Base-by-base conservation (phyloP, 2,113 vertebrate genomes). In the Zingel zingel region DNA sequence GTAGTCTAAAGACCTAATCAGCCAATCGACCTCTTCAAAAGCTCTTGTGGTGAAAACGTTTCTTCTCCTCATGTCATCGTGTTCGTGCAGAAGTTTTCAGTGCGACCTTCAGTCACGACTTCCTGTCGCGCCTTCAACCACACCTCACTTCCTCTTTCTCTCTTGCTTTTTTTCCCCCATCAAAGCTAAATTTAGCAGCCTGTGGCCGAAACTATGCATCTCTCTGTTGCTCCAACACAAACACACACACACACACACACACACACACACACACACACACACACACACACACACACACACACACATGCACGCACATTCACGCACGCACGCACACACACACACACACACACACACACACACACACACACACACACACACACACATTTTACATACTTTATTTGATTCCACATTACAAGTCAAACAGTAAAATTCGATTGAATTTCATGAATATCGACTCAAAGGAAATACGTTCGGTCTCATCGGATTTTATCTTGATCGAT, bases 61-160 rank as follows among this genome's bases (percentile, higher is more conserved):
- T 36, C 2, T 23, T 6, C 3, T 27, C 18, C 9, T 30, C 5
- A 1, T 18, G 59, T 25, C 7, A 2, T 72, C 14, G 11, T 33
- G 10, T 16, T 43, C 0, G 39, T 43, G 39, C 39, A 43, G 39
- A 11, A 11, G 39, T 10, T 43, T 51, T 58, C 12, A 51, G 7
- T 59, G 45, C 64, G 9, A 65, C 18, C 53, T 73, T 43, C 59
- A 66, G 48, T 51, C 68, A 63, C 6, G 3, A 47, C 66, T 79
- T 88, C 75, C 79, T 78, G 68, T 79, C 5, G 0, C 64, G 75
- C 74, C 74, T 81, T 68, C 30, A 67, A 51, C 51, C 45, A 77
- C 72, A 82, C 63, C 77, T 64, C 74, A 71, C 71, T 88, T 83
- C 78, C 86, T 86, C 47, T 76, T 48, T 76, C 64, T 14, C 23